Conservation (phyloP, 2,888 invertebrate species). For the Leucozona laternaria region DNA sequence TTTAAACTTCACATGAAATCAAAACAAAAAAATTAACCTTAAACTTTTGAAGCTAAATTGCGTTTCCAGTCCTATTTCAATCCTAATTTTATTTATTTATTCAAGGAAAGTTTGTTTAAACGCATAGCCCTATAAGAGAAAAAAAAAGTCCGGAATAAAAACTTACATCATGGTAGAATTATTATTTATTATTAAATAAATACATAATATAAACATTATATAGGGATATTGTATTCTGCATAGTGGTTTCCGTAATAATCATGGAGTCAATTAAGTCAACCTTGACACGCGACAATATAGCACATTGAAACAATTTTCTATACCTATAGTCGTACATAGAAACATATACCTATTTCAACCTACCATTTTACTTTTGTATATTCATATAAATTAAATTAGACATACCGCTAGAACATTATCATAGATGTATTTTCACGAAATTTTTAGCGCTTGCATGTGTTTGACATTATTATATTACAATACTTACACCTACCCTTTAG, state of each 20-base stretch:
- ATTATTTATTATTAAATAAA: conserved; percentile 15
- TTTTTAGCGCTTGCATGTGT: not conserved
- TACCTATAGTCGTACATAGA: not conserved
- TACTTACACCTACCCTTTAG: too few species aligned
- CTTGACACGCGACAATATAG: conserved; percentile 65
- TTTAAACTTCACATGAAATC: too few species aligned
- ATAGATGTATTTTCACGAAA: conserved; percentile 4
- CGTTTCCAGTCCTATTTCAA: not conserved
- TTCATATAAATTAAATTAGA: not conserved
- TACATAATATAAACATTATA: not conserved
- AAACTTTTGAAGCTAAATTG: not conserved
- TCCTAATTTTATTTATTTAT: conserved; percentile 67
- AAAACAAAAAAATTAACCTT: not conserved
- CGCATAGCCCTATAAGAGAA: not conserved
- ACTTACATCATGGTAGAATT: conserved; percentile 8
- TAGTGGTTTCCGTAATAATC: conserved; percentile 37
- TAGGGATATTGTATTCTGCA: not conserved
- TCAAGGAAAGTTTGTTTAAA: conserved; percentile 32
- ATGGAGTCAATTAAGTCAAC: conserved; percentile 55
- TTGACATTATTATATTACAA: not conserved
- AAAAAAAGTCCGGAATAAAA: not conserved
- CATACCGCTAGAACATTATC: not conserved
- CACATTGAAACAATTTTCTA: conserved; percentile 25
- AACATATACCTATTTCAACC: too few species aligned
- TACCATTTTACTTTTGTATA: not conserved